Evolutionary conservation across 1,140 invertebrate species (phyloP).

Genomic region (Tetramorium alpestre): DNA sequence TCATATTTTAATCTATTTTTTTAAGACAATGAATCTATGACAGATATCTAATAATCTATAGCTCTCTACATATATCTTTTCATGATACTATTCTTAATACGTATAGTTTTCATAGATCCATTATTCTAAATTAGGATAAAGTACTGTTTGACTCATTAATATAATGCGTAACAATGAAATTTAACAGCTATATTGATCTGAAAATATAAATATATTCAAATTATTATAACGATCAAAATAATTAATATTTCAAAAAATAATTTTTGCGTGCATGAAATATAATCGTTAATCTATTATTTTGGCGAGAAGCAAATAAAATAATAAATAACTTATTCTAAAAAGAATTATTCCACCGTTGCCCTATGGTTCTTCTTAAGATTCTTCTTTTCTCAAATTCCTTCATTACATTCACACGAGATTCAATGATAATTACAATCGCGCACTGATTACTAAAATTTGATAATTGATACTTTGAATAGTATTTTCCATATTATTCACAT

Average conservation of each 20-base stretch:
- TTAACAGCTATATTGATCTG: not conserved
- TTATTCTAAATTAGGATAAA: slow-evolving; percentile 1
- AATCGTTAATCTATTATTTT: too few relatives aligned
- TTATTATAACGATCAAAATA: not conserved
- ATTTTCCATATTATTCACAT: not conserved
- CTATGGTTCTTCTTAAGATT: too few relatives aligned
- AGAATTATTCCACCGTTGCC: too few relatives aligned
- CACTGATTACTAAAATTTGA: not conserved
- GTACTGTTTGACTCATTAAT: not conserved
- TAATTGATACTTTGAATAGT: not conserved
- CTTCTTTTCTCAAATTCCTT: too few relatives aligned
- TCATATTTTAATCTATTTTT: not conserved
- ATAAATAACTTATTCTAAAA: too few relatives aligned
- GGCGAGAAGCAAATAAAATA: too few relatives aligned
- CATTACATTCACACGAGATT: too few relatives aligned
- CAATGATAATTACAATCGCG: too few relatives aligned
- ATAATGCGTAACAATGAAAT: not conserved
- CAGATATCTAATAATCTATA: not conserved
- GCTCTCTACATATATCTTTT: not conserved
- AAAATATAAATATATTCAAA: not conserved
- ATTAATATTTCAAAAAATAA: not conserved
- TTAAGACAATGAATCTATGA: not conserved
- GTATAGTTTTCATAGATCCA: not conserved
- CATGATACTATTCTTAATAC: not conserved
- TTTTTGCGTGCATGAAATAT: too few relatives aligned